Evolutionary conservation across 2,113 vertebrate genomes (phyloP).

Genomic region (Anarrhichthys ocellatus): DNA sequence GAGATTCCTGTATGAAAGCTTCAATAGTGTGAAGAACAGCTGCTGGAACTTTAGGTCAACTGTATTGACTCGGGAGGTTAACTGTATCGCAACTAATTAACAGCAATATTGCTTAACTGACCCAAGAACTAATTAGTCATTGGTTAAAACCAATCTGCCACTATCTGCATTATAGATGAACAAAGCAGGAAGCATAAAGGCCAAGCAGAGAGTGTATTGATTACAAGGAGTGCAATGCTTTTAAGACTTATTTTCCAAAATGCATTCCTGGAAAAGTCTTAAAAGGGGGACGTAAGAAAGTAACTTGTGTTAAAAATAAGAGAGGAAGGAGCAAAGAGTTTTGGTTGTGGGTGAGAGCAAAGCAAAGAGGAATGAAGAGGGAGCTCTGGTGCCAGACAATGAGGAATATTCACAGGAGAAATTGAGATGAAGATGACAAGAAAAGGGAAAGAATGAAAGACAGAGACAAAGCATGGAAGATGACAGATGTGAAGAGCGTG

Average conservation of each 20-base stretch:
- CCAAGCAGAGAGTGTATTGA: slow-evolving; percentile 27
- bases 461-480: slow-evolving; percentile 40
- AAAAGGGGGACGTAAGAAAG: background rate
- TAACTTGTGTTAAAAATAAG: background rate
- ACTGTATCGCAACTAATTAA: background rate
- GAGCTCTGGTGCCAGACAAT: slow-evolving; percentile 20
- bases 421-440: slow-evolving; percentile 52
- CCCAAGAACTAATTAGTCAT: background rate
- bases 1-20: background rate
- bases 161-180: slow-evolving; percentile 10
- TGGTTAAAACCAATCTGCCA: background rate
- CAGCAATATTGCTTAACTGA: background rate
- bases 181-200: slow-evolving; percentile 4
- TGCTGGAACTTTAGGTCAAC: background rate
- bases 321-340: slow-evolving; percentile 4
- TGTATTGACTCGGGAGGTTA: slow-evolving; percentile 1
- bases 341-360: slow-evolving; percentile 15
- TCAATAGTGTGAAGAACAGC: background rate
- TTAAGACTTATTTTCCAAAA: slow-evolving; percentile 33
- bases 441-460: slow-evolving; percentile 44
- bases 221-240: slow-evolving; percentile 21
- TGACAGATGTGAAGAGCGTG: slow-evolving; percentile 50
- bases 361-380: slow-evolving; percentile 5
- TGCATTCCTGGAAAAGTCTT: slow-evolving; percentile 28
- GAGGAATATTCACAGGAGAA: slow-evolving; percentile 26